Evolutionary conservation across 2,888 invertebrate genomes (phyloP).

Genomic region (Lacanobia wlatinum): DNA sequence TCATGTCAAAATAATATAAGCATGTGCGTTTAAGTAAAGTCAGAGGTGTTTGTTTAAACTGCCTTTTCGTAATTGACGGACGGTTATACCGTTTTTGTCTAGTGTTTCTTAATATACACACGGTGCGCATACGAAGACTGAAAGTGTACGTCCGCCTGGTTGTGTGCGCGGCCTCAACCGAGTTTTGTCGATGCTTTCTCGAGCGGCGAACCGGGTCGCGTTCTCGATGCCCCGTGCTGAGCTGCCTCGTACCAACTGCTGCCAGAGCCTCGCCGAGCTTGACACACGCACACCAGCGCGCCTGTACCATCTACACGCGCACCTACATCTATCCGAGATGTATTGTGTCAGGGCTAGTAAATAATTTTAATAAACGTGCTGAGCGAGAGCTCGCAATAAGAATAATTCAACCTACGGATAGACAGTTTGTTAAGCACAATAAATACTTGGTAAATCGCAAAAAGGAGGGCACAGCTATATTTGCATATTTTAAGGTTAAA

Average conservation of each 20-base stretch:
- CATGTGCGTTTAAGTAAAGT: slow-evolving; percentile 11
- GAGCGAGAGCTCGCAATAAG: slow-evolving; percentile 55
- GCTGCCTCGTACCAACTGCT: slow-evolving; percentile 72
- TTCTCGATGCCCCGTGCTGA: slow-evolving; percentile 86
- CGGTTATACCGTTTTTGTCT: slow-evolving; percentile 72
- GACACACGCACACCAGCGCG: slow-evolving; percentile 73
- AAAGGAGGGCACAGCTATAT: slow-evolving; percentile 63
- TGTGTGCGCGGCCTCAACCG: slow-evolving; percentile 89
- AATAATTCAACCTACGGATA: slow-evolving; percentile 54
- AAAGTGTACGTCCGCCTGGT: slow-evolving; percentile 86
- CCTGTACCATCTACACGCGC: slow-evolving; percentile 66
- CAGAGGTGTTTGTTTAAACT: slow-evolving; percentile 43
- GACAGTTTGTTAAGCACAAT: slow-evolving; percentile 55
- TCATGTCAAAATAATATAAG: slow-evolving; percentile 15
- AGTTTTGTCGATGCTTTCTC: slow-evolving; percentile 91
- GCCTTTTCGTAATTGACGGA: slow-evolving; percentile 68
- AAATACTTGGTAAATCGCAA: slow-evolving; percentile 58
- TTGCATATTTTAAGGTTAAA: slow-evolving; percentile 67
- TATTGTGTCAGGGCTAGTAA: slow-evolving; percentile 82
- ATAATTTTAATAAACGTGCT: slow-evolving; percentile 73
- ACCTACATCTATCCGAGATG: slow-evolving; percentile 74
- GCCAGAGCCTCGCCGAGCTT: slow-evolving; percentile 68
- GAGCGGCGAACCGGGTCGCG: slow-evolving; percentile 90
- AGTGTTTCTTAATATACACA: slow-evolving; percentile 76
- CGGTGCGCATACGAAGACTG: slow-evolving; percentile 82